Evolutionary conservation across 2,113 vertebrate genomes (phyloP).

Genomic region (Beaufortia kweichowensis): DNA sequence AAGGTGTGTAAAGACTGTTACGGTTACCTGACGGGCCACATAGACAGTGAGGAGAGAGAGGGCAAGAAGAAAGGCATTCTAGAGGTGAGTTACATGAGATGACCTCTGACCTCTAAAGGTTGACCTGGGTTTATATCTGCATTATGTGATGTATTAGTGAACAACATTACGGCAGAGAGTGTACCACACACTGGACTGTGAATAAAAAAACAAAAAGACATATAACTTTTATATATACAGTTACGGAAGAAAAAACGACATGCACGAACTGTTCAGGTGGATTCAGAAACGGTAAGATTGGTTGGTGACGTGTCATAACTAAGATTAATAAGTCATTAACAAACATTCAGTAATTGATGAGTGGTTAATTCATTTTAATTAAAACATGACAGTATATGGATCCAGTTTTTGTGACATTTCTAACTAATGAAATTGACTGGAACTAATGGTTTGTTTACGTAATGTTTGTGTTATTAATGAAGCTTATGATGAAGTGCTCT

Average conservation of each 20-base stretch:
- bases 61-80: constrained; percentile 89
- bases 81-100: constrained; percentile 75
- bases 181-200: constrained; percentile 1
- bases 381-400: not conserved
- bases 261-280: constrained; percentile 1
- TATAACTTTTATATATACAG: constrained; percentile 38
- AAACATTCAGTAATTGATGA: constrained; percentile 16
- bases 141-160: not conserved
- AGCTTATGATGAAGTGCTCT: constrained; percentile 10
- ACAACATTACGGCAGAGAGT: not conserved
- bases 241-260: constrained; percentile 21
- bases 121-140: too few species aligned
- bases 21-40: constrained; percentile 80
- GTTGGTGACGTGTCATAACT: constrained; percentile 11
- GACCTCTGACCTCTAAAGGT: not conserved
- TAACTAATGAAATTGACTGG: not conserved
- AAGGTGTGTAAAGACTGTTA: constrained; percentile 96
- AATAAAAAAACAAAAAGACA: not conserved
- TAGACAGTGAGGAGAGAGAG: constrained; percentile 81
- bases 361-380: not conserved
- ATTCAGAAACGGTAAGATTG: constrained; percentile 32
- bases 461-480: too few species aligned
- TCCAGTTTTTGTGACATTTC: not conserved
- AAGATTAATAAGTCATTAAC: constrained; percentile 6
- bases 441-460: constrained; percentile 25